These are phyloP conservation scores for Syngnathoides biaculeatus DNA, from an alignment of 2,113 vertebrate species.

Conservation along the genomic window DNA sequence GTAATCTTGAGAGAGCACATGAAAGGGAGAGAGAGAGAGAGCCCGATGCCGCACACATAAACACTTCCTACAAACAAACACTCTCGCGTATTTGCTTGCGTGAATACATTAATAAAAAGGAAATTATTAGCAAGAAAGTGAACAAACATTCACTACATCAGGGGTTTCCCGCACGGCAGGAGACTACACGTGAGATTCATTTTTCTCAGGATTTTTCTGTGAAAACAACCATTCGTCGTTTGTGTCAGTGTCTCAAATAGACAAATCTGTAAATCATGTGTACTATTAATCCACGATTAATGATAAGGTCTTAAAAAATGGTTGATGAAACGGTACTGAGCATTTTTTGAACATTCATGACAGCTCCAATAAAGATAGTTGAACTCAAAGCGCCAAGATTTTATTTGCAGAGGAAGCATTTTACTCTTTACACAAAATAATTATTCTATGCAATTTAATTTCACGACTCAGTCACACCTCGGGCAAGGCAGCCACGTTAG, in stretches of 20 bases:
- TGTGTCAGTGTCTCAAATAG: not conserved
- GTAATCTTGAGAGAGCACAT: slow-evolving; percentile 19
- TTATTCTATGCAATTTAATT: not conserved
- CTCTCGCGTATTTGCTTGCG: not conserved
- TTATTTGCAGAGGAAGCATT: too few relatives aligned
- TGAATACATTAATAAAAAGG: slow-evolving; percentile 36
- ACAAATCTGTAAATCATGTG: slow-evolving; percentile 9
- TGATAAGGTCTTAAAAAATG: not conserved
- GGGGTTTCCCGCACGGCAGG: slow-evolving; percentile 32
- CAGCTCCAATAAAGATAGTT: slow-evolving; percentile 23
- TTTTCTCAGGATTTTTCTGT: slow-evolving; percentile 17
- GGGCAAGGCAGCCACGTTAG: not conserved
- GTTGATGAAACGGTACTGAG: slow-evolving; percentile 4
- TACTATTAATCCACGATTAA: not conserved
- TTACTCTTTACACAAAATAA: not conserved
- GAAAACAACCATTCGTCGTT: slow-evolving; percentile 8
- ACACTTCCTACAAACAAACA: not conserved
- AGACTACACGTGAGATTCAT: slow-evolving; percentile 20
- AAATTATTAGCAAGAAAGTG: slow-evolving; percentile 29
- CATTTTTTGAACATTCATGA: slow-evolving; percentile 39
- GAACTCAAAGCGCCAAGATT: too few relatives aligned
- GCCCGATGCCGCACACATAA: slow-evolving; percentile 31
- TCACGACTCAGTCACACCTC: not conserved
- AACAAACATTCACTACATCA: slow-evolving; percentile 30
- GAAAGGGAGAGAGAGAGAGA: not conserved